A percentile compares a stretch with the other conserved stretches of the same genome.
These are phyloP conservation scores for Brachymystax lenok DNA, from an alignment of 2,797 vertebrate genomes.

Conservation along the genomic window DNA sequence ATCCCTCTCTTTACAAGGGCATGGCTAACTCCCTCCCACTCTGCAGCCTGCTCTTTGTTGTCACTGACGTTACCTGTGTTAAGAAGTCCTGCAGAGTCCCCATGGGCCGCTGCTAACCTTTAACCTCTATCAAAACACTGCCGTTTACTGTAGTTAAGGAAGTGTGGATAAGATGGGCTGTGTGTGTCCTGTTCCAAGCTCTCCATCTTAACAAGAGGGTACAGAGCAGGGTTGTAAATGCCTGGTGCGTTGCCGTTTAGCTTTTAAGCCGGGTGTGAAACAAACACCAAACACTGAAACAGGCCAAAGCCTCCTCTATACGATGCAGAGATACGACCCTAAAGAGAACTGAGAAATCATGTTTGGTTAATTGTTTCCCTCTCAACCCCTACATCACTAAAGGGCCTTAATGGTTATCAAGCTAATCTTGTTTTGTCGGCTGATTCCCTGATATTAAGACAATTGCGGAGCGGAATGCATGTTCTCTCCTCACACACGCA, in stretches of 20 bases:
- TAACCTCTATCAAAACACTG: constrained; percentile 36
- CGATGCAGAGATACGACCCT: neutral
- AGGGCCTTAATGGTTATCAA: neutral
- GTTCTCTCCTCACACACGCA: neutral
- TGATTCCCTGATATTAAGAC: neutral
- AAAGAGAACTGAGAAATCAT: neutral
- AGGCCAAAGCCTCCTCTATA: neutral
- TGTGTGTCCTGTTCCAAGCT: neutral
- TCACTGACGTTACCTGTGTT: constrained; percentile 7
- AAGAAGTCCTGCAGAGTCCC: neutral
- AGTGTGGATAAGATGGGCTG: neutral
- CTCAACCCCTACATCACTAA: neutral
- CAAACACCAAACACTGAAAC: neutral
- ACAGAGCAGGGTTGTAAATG: neutral
- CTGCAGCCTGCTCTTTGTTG: neutral
- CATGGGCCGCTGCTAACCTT: constrained; percentile 27
- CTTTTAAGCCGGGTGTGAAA: neutral
- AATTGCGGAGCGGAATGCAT: neutral
- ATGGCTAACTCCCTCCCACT: neutral
- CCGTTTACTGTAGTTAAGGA: constrained; percentile 31
- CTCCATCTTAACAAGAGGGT: neutral
- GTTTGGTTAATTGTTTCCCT: neutral
- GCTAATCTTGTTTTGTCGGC: neutral
- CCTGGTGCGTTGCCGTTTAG: neutral
- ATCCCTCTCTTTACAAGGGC: constrained; percentile 10